A percentile compares a stretch with the other conserved stretches of the same genome.
These are phyloP conservation scores for Amniataba percoides DNA, from an alignment of 2,797 vertebrate genomes.

Conservation along the genomic window DNA sequence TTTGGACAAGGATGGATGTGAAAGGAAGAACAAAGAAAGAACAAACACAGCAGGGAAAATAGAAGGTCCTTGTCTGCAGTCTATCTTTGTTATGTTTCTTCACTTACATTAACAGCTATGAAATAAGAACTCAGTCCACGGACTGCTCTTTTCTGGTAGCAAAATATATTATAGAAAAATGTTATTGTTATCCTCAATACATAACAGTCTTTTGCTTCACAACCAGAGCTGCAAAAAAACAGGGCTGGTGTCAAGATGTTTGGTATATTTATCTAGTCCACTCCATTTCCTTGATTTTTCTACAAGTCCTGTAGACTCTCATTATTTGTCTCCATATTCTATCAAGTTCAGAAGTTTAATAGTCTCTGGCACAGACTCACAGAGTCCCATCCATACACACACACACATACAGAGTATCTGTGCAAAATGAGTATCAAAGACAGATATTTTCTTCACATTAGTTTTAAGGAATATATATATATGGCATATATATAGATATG, in stretches of 20 bases:
- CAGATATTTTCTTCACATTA: neutral
- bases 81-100: neutral
- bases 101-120: too few species aligned
- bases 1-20: neutral
- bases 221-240: neutral
- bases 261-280: neutral
- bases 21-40: too few species aligned
- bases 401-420: neutral
- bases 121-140: too few species aligned
- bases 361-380: neutral
- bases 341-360: conserved; percentile 5
- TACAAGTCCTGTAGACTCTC: neutral
- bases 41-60: neutral
- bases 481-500: too few species aligned
- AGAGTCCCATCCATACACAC: neutral
- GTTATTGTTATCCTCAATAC: too few species aligned
- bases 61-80: neutral
- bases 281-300: neutral
- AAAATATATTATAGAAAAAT: too few species aligned
- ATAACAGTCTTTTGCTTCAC: neutral
- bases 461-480: conserved; percentile 1
- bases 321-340: neutral
- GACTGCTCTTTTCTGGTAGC: too few species aligned
- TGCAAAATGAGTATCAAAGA: neutral
- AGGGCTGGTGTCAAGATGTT: neutral